Evolutionary conservation across 2,113 vertebrate genomes (phyloP), one percentile per base, ranked within the genome.

Genomic region (Cinclus cinclus): DNA sequence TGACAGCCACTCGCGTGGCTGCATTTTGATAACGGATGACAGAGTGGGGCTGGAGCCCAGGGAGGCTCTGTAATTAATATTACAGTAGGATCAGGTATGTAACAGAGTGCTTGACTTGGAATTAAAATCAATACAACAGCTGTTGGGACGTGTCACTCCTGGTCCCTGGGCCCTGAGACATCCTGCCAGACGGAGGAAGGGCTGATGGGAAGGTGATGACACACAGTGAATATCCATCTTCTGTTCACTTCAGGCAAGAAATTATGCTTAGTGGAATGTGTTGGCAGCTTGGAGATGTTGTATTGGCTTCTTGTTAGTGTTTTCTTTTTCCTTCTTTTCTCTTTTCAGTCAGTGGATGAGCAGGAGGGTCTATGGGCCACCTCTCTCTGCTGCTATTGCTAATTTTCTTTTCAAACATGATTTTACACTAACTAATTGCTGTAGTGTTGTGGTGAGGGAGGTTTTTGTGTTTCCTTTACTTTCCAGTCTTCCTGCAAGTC

Each of bases 61-160:
- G 95, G 71, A 95, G 53, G 31, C 71, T 93, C 76, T 84, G 53
- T 93, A 96, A 97, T 96, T 97, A 97, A 95, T 96, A 94, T 91
- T 78, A 93, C 58, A 47, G 78, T 78, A 83, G 79, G 39, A 95
- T 86, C 90, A 91, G 90, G 87, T 91, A 87, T 91, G 90, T 65
- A 96, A 60, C 15, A 0, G 79, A 56, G 67, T 62, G 47, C 80
- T 70, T 23, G 60, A 20, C 50, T 82, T 60, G 73, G 86, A 95
- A 96, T 97, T 91, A 81, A 86, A 91, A 95, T 96, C 91, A 35
- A 73, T 91, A 85, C 22, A 82, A 64, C 92, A 94, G 95, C 83
- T 89, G 82, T 82, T 89, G 68, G 87, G 88, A 76, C 24, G 8
- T 83, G 89, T 94, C 95, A 92, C 18, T 96, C 73, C 68, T 87